A percentile compares a stretch with the other conserved stretches of the same genome.
Evolutionary conservation across 2,113 vertebrate species (phyloP).

Genomic region (Helogale parvula): DNA sequence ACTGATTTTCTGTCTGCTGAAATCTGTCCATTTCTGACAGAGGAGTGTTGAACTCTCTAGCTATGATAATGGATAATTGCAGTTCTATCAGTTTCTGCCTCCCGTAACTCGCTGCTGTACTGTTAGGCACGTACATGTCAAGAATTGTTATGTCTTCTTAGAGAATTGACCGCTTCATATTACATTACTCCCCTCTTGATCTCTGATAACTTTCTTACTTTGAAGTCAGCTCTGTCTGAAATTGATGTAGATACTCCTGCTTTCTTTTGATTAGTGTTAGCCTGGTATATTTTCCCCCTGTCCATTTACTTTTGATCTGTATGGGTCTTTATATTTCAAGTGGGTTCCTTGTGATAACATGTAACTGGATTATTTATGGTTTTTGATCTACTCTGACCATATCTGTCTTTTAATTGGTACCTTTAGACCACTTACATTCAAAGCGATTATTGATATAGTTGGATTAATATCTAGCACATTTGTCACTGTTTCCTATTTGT

Average conservation of each 20-base stretch:
- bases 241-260: neutral
- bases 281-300: neutral
- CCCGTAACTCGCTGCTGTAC: neutral
- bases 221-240: neutral
- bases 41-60: neutral
- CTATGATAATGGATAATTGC: neutral
- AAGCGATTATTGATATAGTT: neutral
- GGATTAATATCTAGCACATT: neutral
- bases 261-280: neutral
- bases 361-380: neutral
- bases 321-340: neutral
- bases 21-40: neutral
- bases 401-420: neutral
- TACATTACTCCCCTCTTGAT: neutral
- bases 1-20: neutral
- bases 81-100: neutral
- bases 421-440: neutral
- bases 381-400: neutral
- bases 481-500: neutral
- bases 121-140: neutral
- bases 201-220: neutral
- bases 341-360: neutral
- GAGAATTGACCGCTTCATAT: neutral
- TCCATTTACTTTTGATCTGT: neutral
- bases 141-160: neutral